phyloP scores from a whole-genome alignment of 2,888 invertebrate species.

The Eupeodes latifasciatus region DNA sequence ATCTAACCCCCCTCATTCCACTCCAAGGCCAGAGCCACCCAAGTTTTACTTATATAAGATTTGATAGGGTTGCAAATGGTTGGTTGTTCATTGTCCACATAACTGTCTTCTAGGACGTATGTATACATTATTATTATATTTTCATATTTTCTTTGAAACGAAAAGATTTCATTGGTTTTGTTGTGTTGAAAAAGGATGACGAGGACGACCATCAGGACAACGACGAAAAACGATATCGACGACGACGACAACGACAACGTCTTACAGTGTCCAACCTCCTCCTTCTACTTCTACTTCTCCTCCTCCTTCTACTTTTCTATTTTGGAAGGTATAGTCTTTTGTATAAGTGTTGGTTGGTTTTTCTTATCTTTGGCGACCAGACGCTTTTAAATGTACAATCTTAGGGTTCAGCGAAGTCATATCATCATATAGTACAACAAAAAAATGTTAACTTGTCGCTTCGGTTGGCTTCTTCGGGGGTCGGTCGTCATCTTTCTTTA shows the following conservation, averaged over 20 bases:
- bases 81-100: constrained; percentile 48
- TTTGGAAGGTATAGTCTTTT: constrained; percentile 7
- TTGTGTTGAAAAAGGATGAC: constrained; percentile 57
- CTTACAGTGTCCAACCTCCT: constrained; percentile 65
- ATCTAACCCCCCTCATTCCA: constrained; percentile 6
- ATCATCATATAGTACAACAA: constrained; percentile 57
- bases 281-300: neutral
- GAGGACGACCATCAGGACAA: constrained; percentile 18
- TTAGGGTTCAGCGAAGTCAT: constrained; percentile 67
- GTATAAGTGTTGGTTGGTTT: constrained; percentile 77
- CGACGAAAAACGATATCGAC: no score
- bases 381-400: constrained; percentile 82
- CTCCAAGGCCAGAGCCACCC: neutral
- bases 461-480: constrained; percentile 40
- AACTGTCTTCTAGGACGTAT: constrained; percentile 60
- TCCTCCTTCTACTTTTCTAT: no score
- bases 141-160: constrained; percentile 66
- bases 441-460: constrained; percentile 73
- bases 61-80: neutral
- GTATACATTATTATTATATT: constrained; percentile 69
- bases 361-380: constrained; percentile 84
- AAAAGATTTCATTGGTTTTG: constrained; percentile 61
- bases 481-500: neutral
- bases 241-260: constrained; percentile 42
- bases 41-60: neutral